Conservation (phyloP, 2,113 vertebrate species). For the Aix galericulata region DNA sequence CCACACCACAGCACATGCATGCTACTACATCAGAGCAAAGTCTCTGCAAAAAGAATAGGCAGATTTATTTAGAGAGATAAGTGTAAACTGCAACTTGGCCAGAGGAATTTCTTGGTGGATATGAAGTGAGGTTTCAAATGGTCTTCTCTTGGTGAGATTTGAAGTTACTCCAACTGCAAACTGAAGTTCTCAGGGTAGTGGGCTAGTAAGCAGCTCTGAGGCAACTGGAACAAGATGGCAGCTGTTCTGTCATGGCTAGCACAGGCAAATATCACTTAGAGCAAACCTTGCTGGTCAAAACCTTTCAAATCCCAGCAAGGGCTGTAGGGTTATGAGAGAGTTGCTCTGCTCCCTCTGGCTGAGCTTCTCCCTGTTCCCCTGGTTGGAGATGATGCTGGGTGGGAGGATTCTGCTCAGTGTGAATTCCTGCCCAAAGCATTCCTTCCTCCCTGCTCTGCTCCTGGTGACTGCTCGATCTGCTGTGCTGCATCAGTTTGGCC, state of each 20-base stretch:
- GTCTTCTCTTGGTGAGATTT: not conserved
- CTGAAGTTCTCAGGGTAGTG: not conserved
- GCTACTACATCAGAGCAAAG: not conserved
- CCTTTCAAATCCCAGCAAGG: not conserved
- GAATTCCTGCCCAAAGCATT: constrained; percentile 16
- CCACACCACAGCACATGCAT: not conserved
- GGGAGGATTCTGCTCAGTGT: constrained; percentile 15
- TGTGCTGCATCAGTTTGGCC: not conserved
- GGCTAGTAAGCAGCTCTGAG: not conserved
- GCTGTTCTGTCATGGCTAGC: not conserved
- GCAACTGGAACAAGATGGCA: not conserved
- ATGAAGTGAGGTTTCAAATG: not conserved
- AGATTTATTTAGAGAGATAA: not conserved
- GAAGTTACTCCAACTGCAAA: not conserved
- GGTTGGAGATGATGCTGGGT: not conserved
- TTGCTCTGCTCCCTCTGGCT: not conserved
- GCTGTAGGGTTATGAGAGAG: not conserved
- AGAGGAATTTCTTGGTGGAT: not conserved
- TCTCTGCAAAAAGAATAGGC: not conserved
- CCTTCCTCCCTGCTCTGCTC: not conserved
- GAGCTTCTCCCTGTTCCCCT: not conserved
- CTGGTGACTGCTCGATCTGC: not conserved
- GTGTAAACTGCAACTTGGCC: not conserved
- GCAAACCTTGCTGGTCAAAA: not conserved
- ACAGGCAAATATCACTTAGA: not conserved